Evolutionary conservation across 2,888 invertebrate genomes (phyloP).

Genomic region (Adelphocoris suturalis): DNA sequence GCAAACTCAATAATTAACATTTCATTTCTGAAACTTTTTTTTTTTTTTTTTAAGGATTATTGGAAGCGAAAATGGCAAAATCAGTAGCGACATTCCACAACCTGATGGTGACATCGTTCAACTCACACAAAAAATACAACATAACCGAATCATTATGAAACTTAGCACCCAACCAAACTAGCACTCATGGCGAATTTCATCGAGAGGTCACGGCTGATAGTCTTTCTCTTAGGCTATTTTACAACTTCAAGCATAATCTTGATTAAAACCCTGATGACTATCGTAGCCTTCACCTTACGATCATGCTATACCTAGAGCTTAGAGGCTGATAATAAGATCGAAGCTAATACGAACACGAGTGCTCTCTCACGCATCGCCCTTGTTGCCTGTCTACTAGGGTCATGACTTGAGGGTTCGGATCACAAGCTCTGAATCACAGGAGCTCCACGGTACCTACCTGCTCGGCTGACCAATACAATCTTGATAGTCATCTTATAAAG

Average conservation of each 20-base stretch:
- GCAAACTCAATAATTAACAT: too few relatives aligned
- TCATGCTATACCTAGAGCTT: constrained; percentile 44
- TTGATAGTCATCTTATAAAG: constrained; percentile 3
- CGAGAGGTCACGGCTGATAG: constrained; percentile 37
- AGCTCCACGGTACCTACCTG: not conserved
- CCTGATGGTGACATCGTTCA: not conserved
- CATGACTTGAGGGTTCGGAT: not conserved
- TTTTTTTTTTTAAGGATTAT: too few relatives aligned
- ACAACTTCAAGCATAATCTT: constrained; percentile 55
- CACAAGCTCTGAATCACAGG: constrained; percentile 19
- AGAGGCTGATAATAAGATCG: constrained; percentile 49
- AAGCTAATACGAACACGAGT: constrained; percentile 59
- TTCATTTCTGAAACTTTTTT: too few relatives aligned
- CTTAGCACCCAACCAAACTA: not conserved
- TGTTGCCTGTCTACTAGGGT: constrained; percentile 36
- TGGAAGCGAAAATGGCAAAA: too few relatives aligned
- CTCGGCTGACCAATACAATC: not conserved
- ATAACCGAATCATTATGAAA: not conserved
- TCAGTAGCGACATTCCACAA: not conserved
- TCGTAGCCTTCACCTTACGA: constrained; percentile 62
- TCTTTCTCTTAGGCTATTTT: constrained; percentile 57
- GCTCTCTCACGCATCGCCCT: constrained; percentile 63
- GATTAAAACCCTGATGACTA: constrained; percentile 43
- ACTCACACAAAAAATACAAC: not conserved
- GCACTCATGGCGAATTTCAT: constrained; percentile 37